A percentile compares a stretch with the other conserved stretches of the same genome.
These are phyloP conservation scores for Rhysida immarginata DNA, from an alignment of 1,140 invertebrate genomes.

Conservation along the genomic window DNA sequence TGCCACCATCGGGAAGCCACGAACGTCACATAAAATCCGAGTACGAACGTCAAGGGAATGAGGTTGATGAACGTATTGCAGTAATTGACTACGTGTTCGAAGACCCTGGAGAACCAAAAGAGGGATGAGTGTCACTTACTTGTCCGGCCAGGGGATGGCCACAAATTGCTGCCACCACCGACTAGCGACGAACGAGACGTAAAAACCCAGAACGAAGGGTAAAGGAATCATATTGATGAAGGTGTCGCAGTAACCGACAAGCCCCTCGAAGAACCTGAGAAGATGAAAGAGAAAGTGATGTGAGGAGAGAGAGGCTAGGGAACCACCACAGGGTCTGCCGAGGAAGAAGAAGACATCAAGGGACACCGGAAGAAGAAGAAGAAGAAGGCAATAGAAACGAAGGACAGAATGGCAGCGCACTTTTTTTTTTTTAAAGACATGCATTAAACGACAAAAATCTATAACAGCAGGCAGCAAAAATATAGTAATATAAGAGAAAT, in stretches of 20 bases:
- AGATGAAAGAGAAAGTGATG: background rate
- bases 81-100: slow-evolving; percentile 27
- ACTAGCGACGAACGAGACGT: slow-evolving; percentile 78
- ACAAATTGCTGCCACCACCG: slow-evolving; percentile 87
- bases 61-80: slow-evolving; percentile 27
- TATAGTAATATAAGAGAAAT: no score
- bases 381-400: background rate
- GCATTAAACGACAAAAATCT: no score
- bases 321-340: background rate
- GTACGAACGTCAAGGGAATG: slow-evolving; percentile 30
- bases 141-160: slow-evolving; percentile 57
- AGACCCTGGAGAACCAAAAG: slow-evolving; percentile 21
- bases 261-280: slow-evolving; percentile 48
- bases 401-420: no score
- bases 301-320: background rate
- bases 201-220: slow-evolving; percentile 78
- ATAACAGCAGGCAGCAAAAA: no score
- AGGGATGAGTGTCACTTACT: slow-evolving; percentile 30
- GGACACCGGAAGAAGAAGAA: background rate
- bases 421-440: no score
- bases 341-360: background rate
- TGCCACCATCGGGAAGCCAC: slow-evolving; percentile 31
- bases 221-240: slow-evolving; percentile 65
- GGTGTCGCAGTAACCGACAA: slow-evolving; percentile 60
- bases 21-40: slow-evolving; percentile 32